A percentile compares a stretch with the other conserved stretches of the same genome.
phyloP scores from a whole-genome alignment of 2,113 vertebrate genomes.

The Gobio gobio region DNA sequence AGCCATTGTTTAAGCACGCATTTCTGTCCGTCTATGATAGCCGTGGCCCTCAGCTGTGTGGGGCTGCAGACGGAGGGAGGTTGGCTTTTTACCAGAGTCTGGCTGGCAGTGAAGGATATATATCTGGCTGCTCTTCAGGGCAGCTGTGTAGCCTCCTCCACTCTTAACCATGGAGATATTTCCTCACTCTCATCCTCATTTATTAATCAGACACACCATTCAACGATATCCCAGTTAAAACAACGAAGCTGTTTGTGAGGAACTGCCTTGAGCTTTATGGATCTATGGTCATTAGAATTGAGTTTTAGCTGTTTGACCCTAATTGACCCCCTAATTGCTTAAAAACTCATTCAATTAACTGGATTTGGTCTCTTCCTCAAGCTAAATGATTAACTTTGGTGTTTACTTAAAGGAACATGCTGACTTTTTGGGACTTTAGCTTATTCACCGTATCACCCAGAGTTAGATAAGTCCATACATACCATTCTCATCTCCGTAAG shows the following conservation, averaged over 20 bases:
- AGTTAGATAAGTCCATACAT: too few species aligned
- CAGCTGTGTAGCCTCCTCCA: constrained; percentile 53
- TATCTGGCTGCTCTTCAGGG: constrained; percentile 49
- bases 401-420: background rate
- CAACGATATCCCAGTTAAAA: constrained; percentile 20
- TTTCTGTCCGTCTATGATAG: background rate
- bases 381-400: background rate
- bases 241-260: background rate
- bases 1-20: background rate
- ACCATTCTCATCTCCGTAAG: too few species aligned
- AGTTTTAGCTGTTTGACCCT: background rate
- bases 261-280: background rate
- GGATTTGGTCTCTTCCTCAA: background rate
- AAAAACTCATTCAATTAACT: background rate
- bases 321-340: constrained; percentile 7
- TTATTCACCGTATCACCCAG: too few species aligned
- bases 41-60: constrained; percentile 32
- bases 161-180: constrained; percentile 50
- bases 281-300: constrained; percentile 13
- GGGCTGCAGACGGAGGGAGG: constrained; percentile 13
- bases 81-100: constrained; percentile 55
- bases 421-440: too few species aligned
- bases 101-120: constrained; percentile 41
- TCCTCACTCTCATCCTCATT: constrained; percentile 48
- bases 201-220: constrained; percentile 55